phyloP scores from a whole-genome alignment of 2,113 vertebrate species.

The Pseudolaguvia tuberculata region DNA sequence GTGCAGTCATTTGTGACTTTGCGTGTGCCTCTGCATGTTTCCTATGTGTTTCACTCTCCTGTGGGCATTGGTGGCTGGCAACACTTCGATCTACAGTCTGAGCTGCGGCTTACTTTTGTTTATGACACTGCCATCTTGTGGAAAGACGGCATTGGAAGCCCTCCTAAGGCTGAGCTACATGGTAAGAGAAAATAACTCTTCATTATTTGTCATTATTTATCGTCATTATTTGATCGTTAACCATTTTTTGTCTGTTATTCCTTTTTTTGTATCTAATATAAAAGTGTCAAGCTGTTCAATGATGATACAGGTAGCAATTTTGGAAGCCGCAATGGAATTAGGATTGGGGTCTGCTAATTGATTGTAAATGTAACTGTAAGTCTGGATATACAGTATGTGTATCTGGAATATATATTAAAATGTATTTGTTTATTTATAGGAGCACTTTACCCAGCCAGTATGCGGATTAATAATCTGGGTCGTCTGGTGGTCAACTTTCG shows the following conservation, averaged over 20 bases:
- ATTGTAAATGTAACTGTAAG: too few relatives aligned
- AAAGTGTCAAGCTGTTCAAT: too few relatives aligned
- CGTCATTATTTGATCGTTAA: too few relatives aligned
- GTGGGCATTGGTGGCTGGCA: constrained; percentile 86
- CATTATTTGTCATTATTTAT: too few relatives aligned
- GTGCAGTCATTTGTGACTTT: constrained; percentile 93
- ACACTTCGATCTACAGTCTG: constrained; percentile 89
- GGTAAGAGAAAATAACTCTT: constrained; percentile 58
- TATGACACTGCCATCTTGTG: constrained; percentile 97
- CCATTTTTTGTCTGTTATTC: too few relatives aligned
- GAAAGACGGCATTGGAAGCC: constrained; percentile 87
- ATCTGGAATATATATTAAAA: too few relatives aligned
- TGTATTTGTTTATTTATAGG: constrained; percentile 60
- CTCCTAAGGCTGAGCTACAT: constrained; percentile 84
- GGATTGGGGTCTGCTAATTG: too few relatives aligned
- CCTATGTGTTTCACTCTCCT: constrained; percentile 89
- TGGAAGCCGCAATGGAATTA: too few relatives aligned
- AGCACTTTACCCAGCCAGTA: constrained; percentile 88
- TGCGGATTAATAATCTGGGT: constrained; percentile 85
- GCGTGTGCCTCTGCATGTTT: constrained; percentile 86
- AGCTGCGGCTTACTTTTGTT: constrained; percentile 90
- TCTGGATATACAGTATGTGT: too few relatives aligned
- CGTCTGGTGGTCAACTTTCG: constrained; percentile 90
- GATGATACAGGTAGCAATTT: too few relatives aligned
- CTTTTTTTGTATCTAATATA: too few relatives aligned